Evolutionary conservation across 2,888 invertebrate genomes (phyloP), one percentile per base, ranked within the genome.

Genomic region (Hypercompe scribonia): DNA sequence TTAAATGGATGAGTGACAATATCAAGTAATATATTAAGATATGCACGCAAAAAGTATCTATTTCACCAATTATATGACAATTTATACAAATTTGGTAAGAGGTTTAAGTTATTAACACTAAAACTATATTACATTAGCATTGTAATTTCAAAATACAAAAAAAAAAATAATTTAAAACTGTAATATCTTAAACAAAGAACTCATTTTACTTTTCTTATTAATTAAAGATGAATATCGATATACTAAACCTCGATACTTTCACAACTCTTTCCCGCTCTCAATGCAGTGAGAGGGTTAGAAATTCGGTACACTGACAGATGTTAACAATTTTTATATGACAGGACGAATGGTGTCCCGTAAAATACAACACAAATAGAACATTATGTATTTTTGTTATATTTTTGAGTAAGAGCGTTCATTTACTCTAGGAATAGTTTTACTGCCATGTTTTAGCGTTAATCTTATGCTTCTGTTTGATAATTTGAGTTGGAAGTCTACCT

Each of bases 321-420:
- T 74, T 69, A 74, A 75, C 73, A 77, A 82, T 82, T 82, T 84
- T 84, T 80, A 82, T 75, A 77, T 75, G 82, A 77, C 76, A 72
- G 64, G 15, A 61, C 24, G 72, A 46, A 67, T 33, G 34, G 15
- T 46, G n/a, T 18, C 33, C 39, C 61, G 28, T 58, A 39, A 39
- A n/a, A 33, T 33, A 68, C 11, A 68, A 68, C 46, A 34, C 67
- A 33, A 15, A 33, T 68, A 34, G 15, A 68, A 46, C 15, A 15
- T 34, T 46, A 34, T 50, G 24, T 54, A 68, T 50, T 50, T 67
- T 34, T 58, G 39, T 31, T 61, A 68, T 61, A 24, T n/a, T n/a
- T 24, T 54, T 8, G 10, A 3, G 50, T 11, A 50, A 50, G 24
- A 46, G 13, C 11, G n/a, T 13, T 3, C 4, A 4, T 28, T n/a